These are phyloP conservation scores for Pollenia angustigena DNA, from an alignment of 2,888 invertebrate species.

Conservation along the genomic window DNA sequence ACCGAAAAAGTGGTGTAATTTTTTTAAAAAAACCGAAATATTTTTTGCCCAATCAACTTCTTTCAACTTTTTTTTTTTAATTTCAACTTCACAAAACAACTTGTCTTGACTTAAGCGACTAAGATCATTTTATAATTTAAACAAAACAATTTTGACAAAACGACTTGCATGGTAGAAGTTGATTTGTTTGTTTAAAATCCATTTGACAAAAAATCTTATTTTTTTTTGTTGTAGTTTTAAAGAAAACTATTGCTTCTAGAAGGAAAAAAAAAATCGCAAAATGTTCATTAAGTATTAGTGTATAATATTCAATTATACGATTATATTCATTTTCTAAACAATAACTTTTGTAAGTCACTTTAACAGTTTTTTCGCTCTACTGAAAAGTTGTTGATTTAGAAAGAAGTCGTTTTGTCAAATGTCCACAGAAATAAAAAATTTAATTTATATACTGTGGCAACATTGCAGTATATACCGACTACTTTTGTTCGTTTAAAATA, in stretches of 20 bases:
- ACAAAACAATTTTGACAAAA: no score
- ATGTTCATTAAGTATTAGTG: no score
- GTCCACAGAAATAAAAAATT: no score
- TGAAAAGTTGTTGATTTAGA: neutral
- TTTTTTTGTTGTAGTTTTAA: neutral
- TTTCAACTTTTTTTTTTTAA: constrained; percentile 18
- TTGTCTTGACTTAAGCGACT: constrained; percentile 21
- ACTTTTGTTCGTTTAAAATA: no score
- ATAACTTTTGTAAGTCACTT: neutral
- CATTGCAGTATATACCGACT: no score
- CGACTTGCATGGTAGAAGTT: constrained; percentile 16
- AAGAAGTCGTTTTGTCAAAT: constrained; percentile 16
- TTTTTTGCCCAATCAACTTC: constrained; percentile 24
- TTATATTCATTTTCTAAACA: neutral
- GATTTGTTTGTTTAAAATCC: no score
- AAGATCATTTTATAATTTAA: neutral
- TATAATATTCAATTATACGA: neutral
- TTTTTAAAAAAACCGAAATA: constrained; percentile 14
- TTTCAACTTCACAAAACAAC: constrained; percentile 11
- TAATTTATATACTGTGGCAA: no score
- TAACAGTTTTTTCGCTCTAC: constrained; percentile 11
- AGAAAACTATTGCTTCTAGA: neutral
- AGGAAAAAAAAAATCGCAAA: neutral
- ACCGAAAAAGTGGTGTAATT: neutral
- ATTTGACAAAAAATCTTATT: neutral